A percentile compares a stretch with the other conserved stretches of the same genome.
phyloP scores from a whole-genome alignment of 2,888 invertebrate genomes.

The Strigamia maritima region DNA sequence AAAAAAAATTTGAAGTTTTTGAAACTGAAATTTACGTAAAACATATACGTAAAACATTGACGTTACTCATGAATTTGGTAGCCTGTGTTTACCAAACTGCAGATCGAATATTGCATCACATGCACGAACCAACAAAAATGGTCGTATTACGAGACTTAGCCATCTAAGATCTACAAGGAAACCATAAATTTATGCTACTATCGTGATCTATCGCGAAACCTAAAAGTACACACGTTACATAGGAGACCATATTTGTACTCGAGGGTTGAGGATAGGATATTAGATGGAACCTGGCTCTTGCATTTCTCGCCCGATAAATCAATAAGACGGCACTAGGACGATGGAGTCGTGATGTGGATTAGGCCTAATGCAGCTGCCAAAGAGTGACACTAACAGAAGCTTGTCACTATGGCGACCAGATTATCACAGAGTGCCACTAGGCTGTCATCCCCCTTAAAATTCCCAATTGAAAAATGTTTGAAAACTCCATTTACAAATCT shows the following conservation, averaged over 20 bases:
- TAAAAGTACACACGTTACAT: neutral
- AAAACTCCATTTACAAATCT: neutral
- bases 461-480: neutral
- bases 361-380: conserved; percentile 23
- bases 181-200: too few species aligned
- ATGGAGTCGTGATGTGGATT: conserved; percentile 10
- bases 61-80: too few species aligned
- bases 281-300: neutral
- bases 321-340: conserved; percentile 1
- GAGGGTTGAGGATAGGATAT: too few species aligned
- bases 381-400: conserved; percentile 4
- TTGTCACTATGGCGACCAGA: conserved; percentile 10
- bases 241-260: too few species aligned
- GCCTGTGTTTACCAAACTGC: too few species aligned
- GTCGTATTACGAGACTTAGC: too few species aligned
- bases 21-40: too few species aligned
- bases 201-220: neutral
- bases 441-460: neutral
- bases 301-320: conserved; percentile 19
- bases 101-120: too few species aligned
- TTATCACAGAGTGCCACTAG: neutral
- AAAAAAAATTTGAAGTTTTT: too few species aligned
- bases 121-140: too few species aligned
- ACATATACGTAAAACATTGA: too few species aligned
- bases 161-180: too few species aligned